phyloP scores from a whole-genome alignment of 2,113 vertebrate genomes.

The Paedocypris sp. region DNA sequence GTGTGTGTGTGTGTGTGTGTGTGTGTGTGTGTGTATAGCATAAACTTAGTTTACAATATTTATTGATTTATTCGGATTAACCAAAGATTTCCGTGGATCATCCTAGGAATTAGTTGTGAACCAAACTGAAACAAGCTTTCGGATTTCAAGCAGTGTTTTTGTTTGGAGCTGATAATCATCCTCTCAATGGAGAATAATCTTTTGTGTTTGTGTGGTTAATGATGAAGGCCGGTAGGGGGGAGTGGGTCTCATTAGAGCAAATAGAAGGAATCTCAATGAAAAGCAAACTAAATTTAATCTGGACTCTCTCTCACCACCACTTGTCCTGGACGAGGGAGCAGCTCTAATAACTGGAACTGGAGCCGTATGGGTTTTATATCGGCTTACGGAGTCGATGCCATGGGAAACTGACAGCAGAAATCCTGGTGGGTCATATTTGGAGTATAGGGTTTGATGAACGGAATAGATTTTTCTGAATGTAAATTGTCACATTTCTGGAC shows the following conservation, averaged over 20 bases:
- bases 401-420: neutral
- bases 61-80: no score
- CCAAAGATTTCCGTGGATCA: no score
- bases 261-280: constrained; percentile 13
- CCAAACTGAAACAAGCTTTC: neutral
- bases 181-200: constrained; percentile 16
- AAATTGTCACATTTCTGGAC: neutral
- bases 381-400: neutral
- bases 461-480: neutral
- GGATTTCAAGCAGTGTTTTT: constrained; percentile 25
- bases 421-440: neutral
- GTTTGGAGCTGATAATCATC: constrained; percentile 28
- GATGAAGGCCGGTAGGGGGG: constrained; percentile 12
- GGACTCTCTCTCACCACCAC: neutral
- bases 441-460: no score
- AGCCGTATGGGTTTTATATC: no score
- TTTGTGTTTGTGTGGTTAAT: constrained; percentile 45
- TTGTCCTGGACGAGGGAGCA: no score
- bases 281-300: constrained; percentile 13
- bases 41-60: no score
- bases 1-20: no score
- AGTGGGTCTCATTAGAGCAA: constrained; percentile 41
- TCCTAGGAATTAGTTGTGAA: no score
- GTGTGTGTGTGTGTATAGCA: no score
- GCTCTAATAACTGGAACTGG: no score